Evolutionary conservation across 2,888 invertebrate species (phyloP).

Genomic region (Pegoplata infirma): DNA sequence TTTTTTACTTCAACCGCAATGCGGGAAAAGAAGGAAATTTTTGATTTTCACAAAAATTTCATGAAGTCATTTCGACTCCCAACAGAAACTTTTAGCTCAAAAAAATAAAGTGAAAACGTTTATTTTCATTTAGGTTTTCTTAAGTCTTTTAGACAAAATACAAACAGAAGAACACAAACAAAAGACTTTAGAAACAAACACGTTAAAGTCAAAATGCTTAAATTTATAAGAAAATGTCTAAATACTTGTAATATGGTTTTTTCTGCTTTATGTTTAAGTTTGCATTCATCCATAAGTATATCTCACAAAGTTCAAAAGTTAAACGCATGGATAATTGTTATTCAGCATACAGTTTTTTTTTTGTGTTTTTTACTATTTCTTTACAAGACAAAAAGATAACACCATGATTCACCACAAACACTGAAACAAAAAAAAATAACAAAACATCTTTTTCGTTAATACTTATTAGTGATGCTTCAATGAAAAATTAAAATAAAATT

Average conservation of each 20-base stretch:
- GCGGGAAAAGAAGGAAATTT: too few relatives aligned
- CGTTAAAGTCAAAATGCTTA: not conserved
- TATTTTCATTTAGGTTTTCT: too few relatives aligned
- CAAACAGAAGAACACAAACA: not conserved
- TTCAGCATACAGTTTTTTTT: constrained; percentile 10
- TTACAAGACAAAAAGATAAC: constrained; percentile 19
- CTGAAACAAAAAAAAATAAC: not conserved
- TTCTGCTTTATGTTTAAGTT: not conserved
- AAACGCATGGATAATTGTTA: constrained; percentile 61
- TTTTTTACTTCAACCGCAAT: too few relatives aligned
- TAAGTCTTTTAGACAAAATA: not conserved
- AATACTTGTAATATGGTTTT: not conserved
- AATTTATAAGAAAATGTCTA: not conserved
- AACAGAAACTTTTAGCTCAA: too few relatives aligned
- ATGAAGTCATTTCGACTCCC: too few relatives aligned
- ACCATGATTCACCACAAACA: constrained; percentile 40
- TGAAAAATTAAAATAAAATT: constrained; percentile 34
- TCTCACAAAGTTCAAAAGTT: constrained; percentile 59
- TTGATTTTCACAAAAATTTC: too few relatives aligned
- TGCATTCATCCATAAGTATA: constrained; percentile 3
- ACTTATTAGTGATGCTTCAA: constrained; percentile 55
- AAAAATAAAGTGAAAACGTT: too few relatives aligned
- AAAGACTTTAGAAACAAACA: constrained; percentile 49
- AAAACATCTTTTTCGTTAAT: constrained; percentile 47
- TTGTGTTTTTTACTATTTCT: constrained; percentile 7